These are phyloP conservation scores for Myotis lucifugus DNA, from an alignment of 2,113 vertebrate genomes.

Conservation along the genomic window DNA sequence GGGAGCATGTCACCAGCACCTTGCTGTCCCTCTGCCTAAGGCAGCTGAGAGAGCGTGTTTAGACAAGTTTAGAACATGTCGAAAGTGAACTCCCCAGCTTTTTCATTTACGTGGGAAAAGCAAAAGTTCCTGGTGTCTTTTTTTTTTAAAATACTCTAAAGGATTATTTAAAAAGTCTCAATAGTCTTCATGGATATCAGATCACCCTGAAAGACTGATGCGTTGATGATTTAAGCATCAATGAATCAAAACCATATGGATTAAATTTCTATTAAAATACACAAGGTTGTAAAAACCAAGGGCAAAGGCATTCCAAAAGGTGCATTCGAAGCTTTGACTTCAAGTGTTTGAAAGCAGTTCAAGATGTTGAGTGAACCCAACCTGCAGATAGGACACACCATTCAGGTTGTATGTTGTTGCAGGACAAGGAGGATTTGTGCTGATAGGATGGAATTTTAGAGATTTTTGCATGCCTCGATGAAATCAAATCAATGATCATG, in stretches of 20 bases:
- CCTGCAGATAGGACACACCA: background rate
- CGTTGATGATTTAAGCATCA: conserved; percentile 56
- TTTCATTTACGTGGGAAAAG: background rate
- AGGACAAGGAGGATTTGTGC: background rate
- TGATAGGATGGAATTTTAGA: background rate
- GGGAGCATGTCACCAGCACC: background rate
- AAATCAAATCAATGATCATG: background rate
- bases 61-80: background rate
- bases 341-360: conserved; percentile 26
- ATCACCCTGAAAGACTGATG: background rate
- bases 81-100: background rate
- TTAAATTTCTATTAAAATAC: conserved; percentile 42
- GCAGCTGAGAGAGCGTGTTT: background rate
- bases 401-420: background rate
- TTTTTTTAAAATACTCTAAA: background rate
- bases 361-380: background rate
- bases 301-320: conserved; percentile 35
- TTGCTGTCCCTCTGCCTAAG: background rate
- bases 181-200: background rate
- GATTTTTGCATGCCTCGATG: background rate
- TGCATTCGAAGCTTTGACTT: background rate
- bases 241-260: conserved; percentile 54
- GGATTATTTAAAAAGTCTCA: conserved; percentile 15
- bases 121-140: background rate
- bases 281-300: conserved; percentile 55